A percentile compares a stretch with the other conserved stretches of the same genome.
phyloP scores from a whole-genome alignment of 2,113 vertebrate species.

The Lucifuga dentata region DNA sequence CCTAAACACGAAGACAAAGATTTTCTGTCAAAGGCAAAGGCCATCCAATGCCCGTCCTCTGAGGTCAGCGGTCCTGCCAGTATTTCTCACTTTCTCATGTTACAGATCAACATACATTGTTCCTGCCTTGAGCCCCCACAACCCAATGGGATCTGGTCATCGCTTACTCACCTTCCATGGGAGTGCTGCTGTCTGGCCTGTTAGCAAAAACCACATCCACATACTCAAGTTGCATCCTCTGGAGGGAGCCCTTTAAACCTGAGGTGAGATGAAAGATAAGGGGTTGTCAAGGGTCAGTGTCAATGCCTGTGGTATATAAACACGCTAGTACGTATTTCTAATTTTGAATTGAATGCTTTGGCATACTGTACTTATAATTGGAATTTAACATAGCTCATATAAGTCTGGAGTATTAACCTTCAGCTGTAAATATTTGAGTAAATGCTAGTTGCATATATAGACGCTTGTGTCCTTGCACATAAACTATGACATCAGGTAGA shows the following conservation, averaged over 20 bases:
- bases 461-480: neutral
- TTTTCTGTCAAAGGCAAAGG: constrained; percentile 46
- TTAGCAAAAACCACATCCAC: constrained; percentile 99
- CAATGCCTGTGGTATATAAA: neutral
- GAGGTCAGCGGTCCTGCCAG: constrained; percentile 10
- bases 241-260: constrained; percentile 95
- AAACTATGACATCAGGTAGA: constrained; percentile 4
- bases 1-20: constrained; percentile 13
- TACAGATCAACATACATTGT: constrained; percentile 57
- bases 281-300: neutral
- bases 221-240: constrained; percentile 96
- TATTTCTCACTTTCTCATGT: constrained; percentile 65
- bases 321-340: neutral
- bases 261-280: constrained; percentile 28
- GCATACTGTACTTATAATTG: neutral
- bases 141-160: neutral
- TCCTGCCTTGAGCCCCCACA: neutral
- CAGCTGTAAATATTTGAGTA: too few species aligned
- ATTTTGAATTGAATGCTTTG: neutral
- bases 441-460: too few species aligned
- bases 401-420: neutral
- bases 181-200: constrained; percentile 94
- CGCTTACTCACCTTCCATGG: constrained; percentile 94
- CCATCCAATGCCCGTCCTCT: neutral
- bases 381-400: neutral